Evolutionary conservation across 2,797 vertebrate species (phyloP).

Genomic region (Anguilla anguilla): DNA sequence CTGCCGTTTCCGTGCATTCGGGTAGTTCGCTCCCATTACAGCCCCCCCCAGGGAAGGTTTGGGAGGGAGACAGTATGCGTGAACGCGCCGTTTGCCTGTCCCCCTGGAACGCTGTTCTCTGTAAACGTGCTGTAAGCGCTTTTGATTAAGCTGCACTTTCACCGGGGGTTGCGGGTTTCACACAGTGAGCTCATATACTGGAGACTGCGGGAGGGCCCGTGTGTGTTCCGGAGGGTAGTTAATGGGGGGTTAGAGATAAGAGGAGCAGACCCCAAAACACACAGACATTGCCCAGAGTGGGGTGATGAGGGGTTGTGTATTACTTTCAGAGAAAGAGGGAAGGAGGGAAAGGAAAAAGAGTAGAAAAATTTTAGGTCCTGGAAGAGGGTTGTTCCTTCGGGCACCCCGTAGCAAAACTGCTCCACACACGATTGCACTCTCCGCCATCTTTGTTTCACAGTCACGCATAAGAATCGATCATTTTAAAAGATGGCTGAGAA

Average conservation of each 20-base stretch:
- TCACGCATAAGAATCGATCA: too few relatives aligned
- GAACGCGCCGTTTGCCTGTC: neutral
- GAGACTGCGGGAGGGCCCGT: neutral
- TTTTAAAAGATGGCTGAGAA: too few relatives aligned
- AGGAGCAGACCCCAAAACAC: neutral
- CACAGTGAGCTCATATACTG: neutral
- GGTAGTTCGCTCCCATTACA: neutral
- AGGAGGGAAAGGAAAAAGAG: too few relatives aligned
- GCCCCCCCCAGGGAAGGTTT: neutral
- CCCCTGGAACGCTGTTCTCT: neutral
- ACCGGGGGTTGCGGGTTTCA: too few relatives aligned
- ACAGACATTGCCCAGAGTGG: neutral
- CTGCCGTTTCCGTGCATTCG: neutral
- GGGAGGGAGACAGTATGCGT: neutral
- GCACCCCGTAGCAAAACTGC: too few relatives aligned
- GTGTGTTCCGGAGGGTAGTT: neutral
- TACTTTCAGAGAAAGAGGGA: too few relatives aligned
- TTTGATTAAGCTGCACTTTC: neutral
- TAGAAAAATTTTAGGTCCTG: too few relatives aligned
- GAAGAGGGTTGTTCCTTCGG: too few relatives aligned
- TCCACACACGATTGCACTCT: too few relatives aligned
- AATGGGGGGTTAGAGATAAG: neutral
- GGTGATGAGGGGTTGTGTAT: too few relatives aligned
- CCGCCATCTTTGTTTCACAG: too few relatives aligned
- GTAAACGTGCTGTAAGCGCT: neutral